Evolutionary conservation across 1,140 invertebrate genomes (phyloP).

Genomic region (Matsumurasca onukii): DNA sequence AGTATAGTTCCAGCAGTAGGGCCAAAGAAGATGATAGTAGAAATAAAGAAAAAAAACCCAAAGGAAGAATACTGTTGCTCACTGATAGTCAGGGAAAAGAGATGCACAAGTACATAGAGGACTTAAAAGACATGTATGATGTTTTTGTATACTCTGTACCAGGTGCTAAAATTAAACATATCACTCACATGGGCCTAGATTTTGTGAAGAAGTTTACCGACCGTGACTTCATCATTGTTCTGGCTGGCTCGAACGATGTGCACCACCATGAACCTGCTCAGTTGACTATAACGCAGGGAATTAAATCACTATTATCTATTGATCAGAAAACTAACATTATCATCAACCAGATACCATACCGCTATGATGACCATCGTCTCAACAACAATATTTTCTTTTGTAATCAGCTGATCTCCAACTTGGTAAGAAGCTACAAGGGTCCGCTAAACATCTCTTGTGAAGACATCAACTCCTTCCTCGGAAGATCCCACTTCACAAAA

Average conservation of each 20-base stretch:
- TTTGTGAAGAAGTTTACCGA: slow-evolving; percentile 1
- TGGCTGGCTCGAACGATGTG: slow-evolving; percentile 21
- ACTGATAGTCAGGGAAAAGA: slow-evolving; percentile 16
- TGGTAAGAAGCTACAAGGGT: slow-evolving; percentile 14
- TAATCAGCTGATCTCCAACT: neutral
- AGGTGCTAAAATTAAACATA: slow-evolving; percentile 21
- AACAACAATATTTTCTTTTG: slow-evolving; percentile 16
- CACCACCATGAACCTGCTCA: no score
- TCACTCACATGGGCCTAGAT: neutral
- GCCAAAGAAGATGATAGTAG: neutral
- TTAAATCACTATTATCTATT: no score
- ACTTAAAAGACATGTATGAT: neutral
- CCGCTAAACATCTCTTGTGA: slow-evolving; percentile 13
- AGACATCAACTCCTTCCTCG: slow-evolving; percentile 22
- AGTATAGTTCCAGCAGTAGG: neutral
- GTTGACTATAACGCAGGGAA: slow-evolving; percentile 8
- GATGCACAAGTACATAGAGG: neutral
- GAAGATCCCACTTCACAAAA: slow-evolving; percentile 23
- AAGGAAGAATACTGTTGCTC: no score
- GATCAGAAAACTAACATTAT: slow-evolving; percentile 18
- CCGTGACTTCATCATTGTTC: neutral
- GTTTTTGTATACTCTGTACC: slow-evolving; percentile 4
- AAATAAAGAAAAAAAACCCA: neutral
- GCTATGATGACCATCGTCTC: slow-evolving; percentile 12
- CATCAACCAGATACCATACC: slow-evolving; percentile 10